phyloP scores from a whole-genome alignment of 1,140 invertebrate genomes.

The Polypedilum vanderplanki region DNA sequence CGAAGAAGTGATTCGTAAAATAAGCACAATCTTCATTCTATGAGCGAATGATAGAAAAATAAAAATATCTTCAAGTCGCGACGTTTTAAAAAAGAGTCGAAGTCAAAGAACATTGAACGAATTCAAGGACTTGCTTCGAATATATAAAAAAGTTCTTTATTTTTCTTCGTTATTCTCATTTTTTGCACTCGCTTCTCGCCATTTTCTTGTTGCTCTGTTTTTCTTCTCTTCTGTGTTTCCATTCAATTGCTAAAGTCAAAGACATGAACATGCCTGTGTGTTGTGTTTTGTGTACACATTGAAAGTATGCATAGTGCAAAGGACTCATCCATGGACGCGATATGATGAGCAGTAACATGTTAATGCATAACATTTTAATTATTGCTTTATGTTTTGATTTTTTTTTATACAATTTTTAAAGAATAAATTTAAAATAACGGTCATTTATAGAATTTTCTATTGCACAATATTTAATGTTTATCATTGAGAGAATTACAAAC shows the following conservation, averaged over 20 bases:
- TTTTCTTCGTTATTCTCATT: constrained; percentile 12
- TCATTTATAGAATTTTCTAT: background rate
- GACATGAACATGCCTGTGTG: background rate
- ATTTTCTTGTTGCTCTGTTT: constrained; percentile 2
- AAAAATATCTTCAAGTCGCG: constrained; percentile 5
- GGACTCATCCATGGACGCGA: constrained; percentile 18
- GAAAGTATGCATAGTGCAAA: background rate
- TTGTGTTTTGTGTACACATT: background rate
- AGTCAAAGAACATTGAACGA: constrained; percentile 22
- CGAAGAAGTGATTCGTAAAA: background rate
- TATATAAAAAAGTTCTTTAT: constrained; percentile 7
- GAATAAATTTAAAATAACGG: background rate
- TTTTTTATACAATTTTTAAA: too few relatives aligned
- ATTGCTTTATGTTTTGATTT: background rate
- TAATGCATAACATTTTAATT: background rate
- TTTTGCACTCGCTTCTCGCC: background rate
- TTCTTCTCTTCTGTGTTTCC: background rate
- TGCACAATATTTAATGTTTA: background rate
- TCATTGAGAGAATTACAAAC: constrained; percentile 5
- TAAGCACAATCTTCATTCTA: background rate
- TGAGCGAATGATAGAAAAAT: constrained; percentile 17
- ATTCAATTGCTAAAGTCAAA: constrained; percentile 16
- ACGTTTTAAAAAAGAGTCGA: background rate
- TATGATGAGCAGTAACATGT: background rate
- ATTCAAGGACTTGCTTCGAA: constrained; percentile 24